Evolutionary conservation across 1,140 invertebrate genomes (phyloP).

Genomic region (Drusus annulatus): DNA sequence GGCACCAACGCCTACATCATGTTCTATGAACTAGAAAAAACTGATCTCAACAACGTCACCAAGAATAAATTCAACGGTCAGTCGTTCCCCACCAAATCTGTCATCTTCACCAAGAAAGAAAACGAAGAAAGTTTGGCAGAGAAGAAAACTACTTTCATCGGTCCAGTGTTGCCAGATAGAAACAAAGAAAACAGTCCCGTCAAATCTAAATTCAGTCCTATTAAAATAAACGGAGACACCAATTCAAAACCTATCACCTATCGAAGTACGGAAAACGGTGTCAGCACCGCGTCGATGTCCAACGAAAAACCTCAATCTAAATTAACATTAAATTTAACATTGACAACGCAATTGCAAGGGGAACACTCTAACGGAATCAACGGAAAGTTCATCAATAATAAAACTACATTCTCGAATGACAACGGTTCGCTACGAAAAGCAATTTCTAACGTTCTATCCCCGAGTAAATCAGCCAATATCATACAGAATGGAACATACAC

Average conservation of each 20-base stretch:
- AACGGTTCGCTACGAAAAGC: not conserved
- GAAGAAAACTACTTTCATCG: conserved; percentile 65
- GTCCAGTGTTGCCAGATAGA: conserved; percentile 64
- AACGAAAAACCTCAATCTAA: conserved; percentile 21
- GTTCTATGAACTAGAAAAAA: conserved; percentile 85
- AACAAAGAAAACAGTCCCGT: conserved; percentile 58
- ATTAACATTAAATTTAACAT: conserved; percentile 5
- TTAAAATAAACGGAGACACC: conserved; percentile 39
- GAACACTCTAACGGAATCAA: conserved; percentile 3
- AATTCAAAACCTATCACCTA: not conserved
- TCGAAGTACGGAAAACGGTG: conserved; percentile 11
- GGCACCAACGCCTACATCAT: conserved; percentile 91
- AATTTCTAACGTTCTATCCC: conserved; percentile 31
- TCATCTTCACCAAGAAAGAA: conserved; percentile 52
- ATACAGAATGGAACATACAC: conserved; percentile 16
- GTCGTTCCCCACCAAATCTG: conserved; percentile 50
- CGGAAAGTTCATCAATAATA: conserved; percentile 4
- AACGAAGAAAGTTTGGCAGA: conserved; percentile 61
- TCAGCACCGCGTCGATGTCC: not conserved
- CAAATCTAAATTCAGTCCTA: conserved; percentile 27
- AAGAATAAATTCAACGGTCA: conserved; percentile 61
- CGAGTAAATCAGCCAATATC: conserved; percentile 31
- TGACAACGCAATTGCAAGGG: not conserved
- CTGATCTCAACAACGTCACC: conserved; percentile 58
- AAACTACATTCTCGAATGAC: conserved; percentile 9